phyloP scores from a whole-genome alignment of 2,113 vertebrate species.

The Microtus ochrogaster region DNA sequence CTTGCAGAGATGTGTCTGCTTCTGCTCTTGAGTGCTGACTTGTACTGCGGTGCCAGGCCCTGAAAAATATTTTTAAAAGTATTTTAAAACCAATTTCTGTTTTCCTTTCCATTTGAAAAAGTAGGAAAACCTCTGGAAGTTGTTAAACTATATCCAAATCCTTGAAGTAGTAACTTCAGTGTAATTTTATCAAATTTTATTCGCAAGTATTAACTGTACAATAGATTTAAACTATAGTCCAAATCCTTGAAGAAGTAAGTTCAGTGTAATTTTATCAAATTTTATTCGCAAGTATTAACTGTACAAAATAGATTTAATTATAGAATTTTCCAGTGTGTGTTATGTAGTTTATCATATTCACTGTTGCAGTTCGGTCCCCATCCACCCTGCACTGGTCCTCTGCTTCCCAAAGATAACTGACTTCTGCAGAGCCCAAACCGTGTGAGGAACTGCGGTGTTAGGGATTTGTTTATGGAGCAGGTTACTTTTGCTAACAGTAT shows the following conservation, averaged over 20 bases:
- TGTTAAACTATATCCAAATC: conserved; percentile 19
- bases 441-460: conserved; percentile 20
- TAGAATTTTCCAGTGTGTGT: neutral
- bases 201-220: neutral
- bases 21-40: neutral
- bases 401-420: neutral
- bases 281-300: neutral
- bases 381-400: neutral
- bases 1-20: neutral
- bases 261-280: neutral
- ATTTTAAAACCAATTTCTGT: conserved; percentile 33
- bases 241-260: neutral
- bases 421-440: conserved; percentile 24
- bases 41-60: neutral
- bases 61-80: neutral
- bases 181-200: neutral
- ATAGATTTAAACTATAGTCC: neutral
- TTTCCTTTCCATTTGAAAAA: conserved; percentile 51
- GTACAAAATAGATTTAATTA: neutral
- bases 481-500: conserved; percentile 30
- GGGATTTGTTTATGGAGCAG: neutral
- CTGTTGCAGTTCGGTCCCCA: neutral
- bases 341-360: neutral
- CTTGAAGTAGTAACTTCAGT: conserved; percentile 28
- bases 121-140: neutral